A percentile compares a stretch with the other conserved stretches of the same genome.
Conservation (phyloP, 2,888 invertebrate species). For the Homarus gammarus region DNA sequence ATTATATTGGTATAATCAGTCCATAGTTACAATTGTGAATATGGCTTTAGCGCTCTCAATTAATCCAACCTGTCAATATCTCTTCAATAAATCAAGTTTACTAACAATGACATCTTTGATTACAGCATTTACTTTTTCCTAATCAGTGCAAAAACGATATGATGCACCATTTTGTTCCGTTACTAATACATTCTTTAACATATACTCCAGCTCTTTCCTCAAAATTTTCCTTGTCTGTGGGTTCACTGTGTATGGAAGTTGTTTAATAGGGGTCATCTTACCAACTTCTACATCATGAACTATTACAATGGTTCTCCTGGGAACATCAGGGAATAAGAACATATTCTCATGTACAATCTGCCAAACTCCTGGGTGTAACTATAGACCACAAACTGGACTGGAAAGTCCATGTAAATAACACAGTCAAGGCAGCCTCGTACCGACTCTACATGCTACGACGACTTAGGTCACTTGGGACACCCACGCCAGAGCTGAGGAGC, state of each 20-base stretch:
- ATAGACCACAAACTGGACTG: too few species aligned
- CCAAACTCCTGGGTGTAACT: too few species aligned
- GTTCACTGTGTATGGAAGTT: constrained; percentile 16
- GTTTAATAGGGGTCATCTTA: constrained; percentile 8
- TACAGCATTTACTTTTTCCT: constrained; percentile 7
- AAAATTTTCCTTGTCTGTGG: constrained; percentile 11
- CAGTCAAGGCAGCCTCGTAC: too few species aligned
- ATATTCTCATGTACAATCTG: neutral
- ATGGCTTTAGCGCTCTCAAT: constrained; percentile 11
- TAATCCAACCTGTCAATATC: too few species aligned
- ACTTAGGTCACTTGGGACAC: too few species aligned
- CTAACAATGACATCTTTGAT: constrained; percentile 8
- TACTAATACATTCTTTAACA: neutral
- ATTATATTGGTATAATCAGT: constrained; percentile 23
- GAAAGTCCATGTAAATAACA: too few species aligned
- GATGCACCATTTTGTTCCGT: neutral
- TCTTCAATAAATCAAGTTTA: constrained; percentile 40
- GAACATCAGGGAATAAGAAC: neutral
- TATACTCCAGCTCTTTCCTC: constrained; percentile 5
- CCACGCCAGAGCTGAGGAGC: too few species aligned
- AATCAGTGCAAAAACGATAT: constrained; percentile 5
- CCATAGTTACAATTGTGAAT: constrained; percentile 21
- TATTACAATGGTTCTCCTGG: neutral
- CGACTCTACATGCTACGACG: too few species aligned
- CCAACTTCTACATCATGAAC: constrained; percentile 23